Base-by-base conservation (phyloP, 2,888 invertebrate species). In the Nephrocerus scutellatus region DNA sequence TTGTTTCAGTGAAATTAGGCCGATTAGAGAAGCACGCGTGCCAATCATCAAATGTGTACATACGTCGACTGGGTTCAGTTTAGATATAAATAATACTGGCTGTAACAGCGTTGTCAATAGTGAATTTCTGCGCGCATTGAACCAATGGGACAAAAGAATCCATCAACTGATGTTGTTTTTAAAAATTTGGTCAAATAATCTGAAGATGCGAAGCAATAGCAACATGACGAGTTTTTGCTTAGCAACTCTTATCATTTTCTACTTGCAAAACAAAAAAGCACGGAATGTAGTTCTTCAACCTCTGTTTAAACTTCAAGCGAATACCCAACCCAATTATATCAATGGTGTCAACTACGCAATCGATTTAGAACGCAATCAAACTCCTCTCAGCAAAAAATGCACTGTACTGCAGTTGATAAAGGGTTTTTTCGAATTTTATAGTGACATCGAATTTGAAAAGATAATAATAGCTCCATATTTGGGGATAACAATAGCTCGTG, bases 31-130 rank as follows among this genome's bases (percentile, higher is more conserved):
- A 32, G 85, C 87, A 10, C 80, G 81, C 58, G 83, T 82, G 5
- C 88, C 88, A 18, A 83, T 89, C 45, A 76, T 88, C 9, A 85
- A 84, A 58, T 81, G 82, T 60, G 69, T 72, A 44, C 82, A 85
- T 58, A 50, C 66, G 3, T 68, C 71, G 9, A 80, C 81, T 0
- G 67, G 70, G 1, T 74, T 79, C 15, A 74, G 74, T 53, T 78
- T 83, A 51, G 88, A 88, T 61, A 70, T 88, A 20, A 82, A 81
- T 36, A 79, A 84, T 58, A 81, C 79, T 51, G 82, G 80, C 30
- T 72, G 75, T 13, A 71, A 82, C 4, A 85, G 83, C 4, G 75
- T 81, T 0, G 74, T 74, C 51, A 88, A 87, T 62, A 81, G 79
- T 42, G 63, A 71, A 22, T 73, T 87, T 23, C 71, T 87, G 4